Conservation (phyloP, 2,113 vertebrate species). For the Gallinago paraguaiae region DNA sequence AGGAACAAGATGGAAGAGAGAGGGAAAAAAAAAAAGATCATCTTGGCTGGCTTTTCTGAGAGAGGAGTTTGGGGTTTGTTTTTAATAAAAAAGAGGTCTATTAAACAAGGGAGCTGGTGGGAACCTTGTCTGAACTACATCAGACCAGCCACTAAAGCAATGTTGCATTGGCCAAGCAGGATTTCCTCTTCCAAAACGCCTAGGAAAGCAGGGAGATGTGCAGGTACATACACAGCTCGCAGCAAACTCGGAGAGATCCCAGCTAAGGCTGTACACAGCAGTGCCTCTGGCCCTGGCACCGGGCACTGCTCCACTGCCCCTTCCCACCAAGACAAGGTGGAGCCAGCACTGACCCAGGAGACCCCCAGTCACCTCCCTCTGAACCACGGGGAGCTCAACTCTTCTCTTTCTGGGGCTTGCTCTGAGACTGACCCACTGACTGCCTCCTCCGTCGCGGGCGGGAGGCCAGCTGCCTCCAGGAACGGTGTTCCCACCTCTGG, state of each 20-base stretch:
- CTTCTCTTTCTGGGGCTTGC: not conserved
- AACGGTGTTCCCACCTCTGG: not conserved
- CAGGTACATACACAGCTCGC: not conserved
- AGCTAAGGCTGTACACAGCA: not conserved
- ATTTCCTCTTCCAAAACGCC: not conserved
- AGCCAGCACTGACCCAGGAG: not conserved
- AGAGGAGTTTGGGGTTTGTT: slow-evolving; percentile 20
- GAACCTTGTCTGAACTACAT: slow-evolving; percentile 29
- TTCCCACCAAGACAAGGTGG: not conserved
- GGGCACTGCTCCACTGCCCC: not conserved
- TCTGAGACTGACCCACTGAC: not conserved
- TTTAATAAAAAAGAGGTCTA: slow-evolving; percentile 22
- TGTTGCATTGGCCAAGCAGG: not conserved
- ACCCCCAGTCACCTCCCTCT: not conserved
- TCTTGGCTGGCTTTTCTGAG: slow-evolving; percentile 41
- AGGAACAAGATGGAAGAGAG: slow-evolving; percentile 56
- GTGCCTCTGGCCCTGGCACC: not conserved
- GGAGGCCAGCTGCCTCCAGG: not conserved
- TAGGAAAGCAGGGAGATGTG: not conserved
- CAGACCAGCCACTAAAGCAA: slow-evolving; percentile 19
- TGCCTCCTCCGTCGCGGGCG: not conserved
- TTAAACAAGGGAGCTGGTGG: slow-evolving; percentile 34
- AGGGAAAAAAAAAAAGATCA: not conserved
- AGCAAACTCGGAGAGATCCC: not conserved
- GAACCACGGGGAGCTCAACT: not conserved